Base-by-base conservation (phyloP, 2,888 invertebrate species). In the Hirtodrosophila cameraria region DNA sequence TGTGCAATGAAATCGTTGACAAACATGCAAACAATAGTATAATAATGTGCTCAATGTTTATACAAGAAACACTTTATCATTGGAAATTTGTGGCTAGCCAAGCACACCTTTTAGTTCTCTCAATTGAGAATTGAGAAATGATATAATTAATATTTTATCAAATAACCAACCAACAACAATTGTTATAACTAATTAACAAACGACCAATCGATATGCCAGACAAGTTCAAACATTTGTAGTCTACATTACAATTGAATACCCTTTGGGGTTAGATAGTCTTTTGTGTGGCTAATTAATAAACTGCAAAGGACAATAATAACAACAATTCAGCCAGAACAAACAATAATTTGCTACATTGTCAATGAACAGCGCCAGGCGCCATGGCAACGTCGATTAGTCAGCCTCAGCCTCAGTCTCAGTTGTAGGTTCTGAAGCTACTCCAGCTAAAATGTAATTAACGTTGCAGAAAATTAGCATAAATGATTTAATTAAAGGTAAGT, bases 381-480 rank as follows among this genome's bases (percentile, higher is more conserved):
- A 31, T 25, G 12, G 42, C 52, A 57, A 28, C 35, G n/a, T 15
- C 46, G 58, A 53, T 59, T 58, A 74, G 63, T 62, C 72, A 79
- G 50, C 36, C 12, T 8, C 25, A 50, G 50, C 15, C n/a, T n/a
- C n/a, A n/a, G n/a, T n/a, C n/a, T n/a, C n/a, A 31, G 8, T 28
- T 7, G 12, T 33, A 12, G 30, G n/a, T n/a, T n/a, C 49, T 30
- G 7, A 13, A 38, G 49, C 49, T 16, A 16, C 11, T 13, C 25
- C 16, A 15, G 18, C 41, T 61, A 45, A 69, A 82, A 75, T 82
- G 82, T 71, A 77, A 82, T 84, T 78, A 83, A 71, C 82, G 65
- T 57, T 68, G 79, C 75, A 62, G 71, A 72, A 83, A 83, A 84
- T 84, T 84, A 84, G 79, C 83, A 84, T 84, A 85, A 84, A 81